A percentile compares a stretch with the other conserved stretches of the same genome.
phyloP scores from a whole-genome alignment of 2,113 vertebrate species.

The Hucho hucho region DNA sequence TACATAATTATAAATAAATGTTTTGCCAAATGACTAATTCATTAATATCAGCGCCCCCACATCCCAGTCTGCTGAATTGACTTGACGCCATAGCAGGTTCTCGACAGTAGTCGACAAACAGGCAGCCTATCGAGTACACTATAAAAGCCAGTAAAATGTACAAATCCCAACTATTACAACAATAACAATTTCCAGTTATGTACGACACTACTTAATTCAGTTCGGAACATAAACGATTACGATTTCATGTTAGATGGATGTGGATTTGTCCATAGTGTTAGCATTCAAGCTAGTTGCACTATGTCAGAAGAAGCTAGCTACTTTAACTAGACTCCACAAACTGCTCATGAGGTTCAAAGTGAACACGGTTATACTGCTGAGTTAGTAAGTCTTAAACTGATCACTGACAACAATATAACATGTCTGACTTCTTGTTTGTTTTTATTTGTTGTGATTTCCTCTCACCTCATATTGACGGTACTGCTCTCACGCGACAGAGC shows the following conservation, averaged over 20 bases:
- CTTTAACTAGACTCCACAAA: background rate
- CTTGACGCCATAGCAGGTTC: too few species aligned
- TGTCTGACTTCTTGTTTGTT: background rate
- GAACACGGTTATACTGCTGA: background rate
- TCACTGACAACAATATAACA: background rate
- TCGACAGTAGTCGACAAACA: too few species aligned
- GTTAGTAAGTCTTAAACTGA: background rate
- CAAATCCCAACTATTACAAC: too few species aligned
- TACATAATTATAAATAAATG: too few species aligned
- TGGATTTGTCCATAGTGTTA: background rate
- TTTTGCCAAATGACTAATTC: background rate
- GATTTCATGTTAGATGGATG: background rate
- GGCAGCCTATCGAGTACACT: too few species aligned
- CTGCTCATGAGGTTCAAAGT: background rate
- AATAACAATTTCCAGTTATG: too few species aligned
- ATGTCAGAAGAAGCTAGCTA: background rate
- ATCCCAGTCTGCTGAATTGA: too few species aligned
- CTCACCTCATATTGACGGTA: conserved; percentile 11
- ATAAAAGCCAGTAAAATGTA: too few species aligned
- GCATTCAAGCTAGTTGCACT: background rate
- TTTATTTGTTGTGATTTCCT: background rate
- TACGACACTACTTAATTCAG: too few species aligned
- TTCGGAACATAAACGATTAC: background rate
- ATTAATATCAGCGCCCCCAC: too few species aligned
- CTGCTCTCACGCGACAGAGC: background rate